These are phyloP conservation scores for Cyprinodon diabolis DNA, from an alignment of 2,797 vertebrate genomes.

Conservation along the genomic window DNA sequence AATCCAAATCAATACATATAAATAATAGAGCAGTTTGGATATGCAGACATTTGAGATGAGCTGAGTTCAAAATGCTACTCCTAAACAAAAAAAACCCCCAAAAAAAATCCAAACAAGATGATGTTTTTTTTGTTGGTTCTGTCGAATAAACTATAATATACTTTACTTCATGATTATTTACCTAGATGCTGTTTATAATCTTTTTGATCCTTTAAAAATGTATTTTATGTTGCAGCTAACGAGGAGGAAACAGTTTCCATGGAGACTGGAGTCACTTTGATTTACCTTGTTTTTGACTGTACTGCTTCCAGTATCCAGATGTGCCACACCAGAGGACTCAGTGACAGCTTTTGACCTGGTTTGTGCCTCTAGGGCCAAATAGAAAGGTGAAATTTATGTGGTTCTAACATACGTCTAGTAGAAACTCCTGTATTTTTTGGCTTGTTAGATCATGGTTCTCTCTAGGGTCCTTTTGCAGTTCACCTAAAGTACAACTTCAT, in stretches of 20 bases:
- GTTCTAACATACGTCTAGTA: background rate
- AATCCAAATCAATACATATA: conserved; percentile 60
- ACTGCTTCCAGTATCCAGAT: conserved; percentile 13
- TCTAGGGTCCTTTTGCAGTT: background rate
- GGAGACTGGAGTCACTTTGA: conserved; percentile 5
- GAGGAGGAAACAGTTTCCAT: background rate
- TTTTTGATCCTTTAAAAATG: background rate
- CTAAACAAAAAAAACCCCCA: background rate
- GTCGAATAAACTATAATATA: background rate
- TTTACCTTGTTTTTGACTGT: background rate
- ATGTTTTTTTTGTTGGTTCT: background rate
- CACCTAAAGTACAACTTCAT: background rate
- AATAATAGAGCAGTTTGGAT: conserved; percentile 55
- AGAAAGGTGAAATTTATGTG: background rate
- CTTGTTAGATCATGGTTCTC: background rate
- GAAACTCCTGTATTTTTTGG: background rate
- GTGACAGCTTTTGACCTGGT: background rate
- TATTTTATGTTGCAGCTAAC: background rate
- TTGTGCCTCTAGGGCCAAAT: conserved; percentile 5
- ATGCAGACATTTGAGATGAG: conserved; percentile 23
- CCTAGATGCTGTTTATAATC: background rate
- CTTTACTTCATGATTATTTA: background rate
- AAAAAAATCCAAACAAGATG: background rate
- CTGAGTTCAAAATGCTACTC: conserved; percentile 19
- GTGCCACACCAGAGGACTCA: background rate